Evolutionary conservation across 1,140 invertebrate genomes (phyloP).

Genomic region (Cotesia vestalis): DNA sequence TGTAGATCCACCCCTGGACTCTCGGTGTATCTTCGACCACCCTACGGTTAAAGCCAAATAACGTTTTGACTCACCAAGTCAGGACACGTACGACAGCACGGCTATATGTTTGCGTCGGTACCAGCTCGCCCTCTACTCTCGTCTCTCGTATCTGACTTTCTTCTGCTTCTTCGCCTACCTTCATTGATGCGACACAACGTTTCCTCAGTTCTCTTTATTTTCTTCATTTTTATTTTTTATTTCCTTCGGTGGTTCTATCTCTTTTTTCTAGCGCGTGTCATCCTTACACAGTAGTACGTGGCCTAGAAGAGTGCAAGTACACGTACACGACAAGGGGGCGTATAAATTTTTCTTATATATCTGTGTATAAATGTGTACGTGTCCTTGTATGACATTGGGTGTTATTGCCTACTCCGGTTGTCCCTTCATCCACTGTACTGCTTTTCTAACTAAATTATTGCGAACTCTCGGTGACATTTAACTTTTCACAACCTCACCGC

Average conservation of each 20-base stretch:
- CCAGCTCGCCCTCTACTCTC: constrained; percentile 10
- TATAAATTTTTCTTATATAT: constrained; percentile 31
- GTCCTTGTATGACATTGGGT: constrained; percentile 28
- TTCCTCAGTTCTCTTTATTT: background rate
- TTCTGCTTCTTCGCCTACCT: constrained; percentile 26
- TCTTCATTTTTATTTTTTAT: constrained; percentile 7
- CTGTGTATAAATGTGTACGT: constrained; percentile 15
- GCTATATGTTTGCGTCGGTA: constrained; percentile 37
- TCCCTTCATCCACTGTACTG: background rate
- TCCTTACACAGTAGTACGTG: constrained; percentile 27
- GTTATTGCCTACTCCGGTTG: constrained; percentile 1
- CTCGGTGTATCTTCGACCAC: constrained; percentile 18
- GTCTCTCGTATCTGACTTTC: constrained; percentile 9
- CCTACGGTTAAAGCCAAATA: constrained; percentile 38
- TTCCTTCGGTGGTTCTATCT: background rate
- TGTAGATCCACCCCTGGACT: constrained; percentile 27
- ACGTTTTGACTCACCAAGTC: constrained; percentile 43
- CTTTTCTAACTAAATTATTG: constrained; percentile 4
- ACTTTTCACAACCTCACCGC: background rate
- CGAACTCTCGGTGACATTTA: constrained; percentile 3
- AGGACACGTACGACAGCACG: constrained; percentile 41
- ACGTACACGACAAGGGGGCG: background rate
- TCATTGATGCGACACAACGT: constrained; percentile 25
- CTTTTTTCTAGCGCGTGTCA: constrained; percentile 18
- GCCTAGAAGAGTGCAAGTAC: constrained; percentile 19